Evolutionary conservation across 2,797 vertebrate genomes (phyloP).

Genomic region (Alosa sapidissima): DNA sequence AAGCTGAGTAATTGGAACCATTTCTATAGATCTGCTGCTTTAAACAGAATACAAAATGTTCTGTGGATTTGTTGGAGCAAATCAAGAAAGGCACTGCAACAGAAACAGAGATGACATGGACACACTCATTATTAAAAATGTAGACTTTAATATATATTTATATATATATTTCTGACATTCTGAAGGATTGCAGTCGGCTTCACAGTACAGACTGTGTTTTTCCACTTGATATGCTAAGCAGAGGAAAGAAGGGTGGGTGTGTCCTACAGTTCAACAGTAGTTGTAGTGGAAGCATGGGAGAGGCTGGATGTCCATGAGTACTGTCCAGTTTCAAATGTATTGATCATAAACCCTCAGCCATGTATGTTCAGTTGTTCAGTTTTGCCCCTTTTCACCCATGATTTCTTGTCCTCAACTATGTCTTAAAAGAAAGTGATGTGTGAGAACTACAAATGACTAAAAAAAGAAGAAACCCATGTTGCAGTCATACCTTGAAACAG

Average conservation of each 20-base stretch:
- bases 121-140: constrained; percentile 74
- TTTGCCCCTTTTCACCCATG: not conserved
- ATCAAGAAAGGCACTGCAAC: not conserved
- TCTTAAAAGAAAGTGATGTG: constrained; percentile 11
- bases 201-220: constrained; percentile 79
- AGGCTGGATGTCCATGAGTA: constrained; percentile 73
- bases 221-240: constrained; percentile 81
- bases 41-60: not conserved
- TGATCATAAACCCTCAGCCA: not conserved
- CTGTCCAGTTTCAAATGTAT: constrained; percentile 58
- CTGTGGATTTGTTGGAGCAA: not conserved
- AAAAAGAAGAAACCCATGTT: not conserved
- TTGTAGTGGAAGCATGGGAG: constrained; percentile 70
- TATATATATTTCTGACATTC: constrained; percentile 80
- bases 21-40: not conserved
- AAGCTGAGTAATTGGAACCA: too few species aligned
- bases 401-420: not conserved
- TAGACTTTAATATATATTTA: constrained; percentile 80
- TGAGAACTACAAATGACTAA: constrained; percentile 14
- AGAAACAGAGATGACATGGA: constrained; percentile 33
- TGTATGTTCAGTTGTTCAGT: not conserved
- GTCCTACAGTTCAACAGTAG: constrained; percentile 71
- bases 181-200: constrained; percentile 81
- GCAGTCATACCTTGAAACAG: not conserved
- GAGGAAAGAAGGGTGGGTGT: constrained; percentile 60